Evolutionary conservation across 1,140 invertebrate species (phyloP), one percentile per base, ranked within the genome.

Genomic region (Drosophila parvula): DNA sequence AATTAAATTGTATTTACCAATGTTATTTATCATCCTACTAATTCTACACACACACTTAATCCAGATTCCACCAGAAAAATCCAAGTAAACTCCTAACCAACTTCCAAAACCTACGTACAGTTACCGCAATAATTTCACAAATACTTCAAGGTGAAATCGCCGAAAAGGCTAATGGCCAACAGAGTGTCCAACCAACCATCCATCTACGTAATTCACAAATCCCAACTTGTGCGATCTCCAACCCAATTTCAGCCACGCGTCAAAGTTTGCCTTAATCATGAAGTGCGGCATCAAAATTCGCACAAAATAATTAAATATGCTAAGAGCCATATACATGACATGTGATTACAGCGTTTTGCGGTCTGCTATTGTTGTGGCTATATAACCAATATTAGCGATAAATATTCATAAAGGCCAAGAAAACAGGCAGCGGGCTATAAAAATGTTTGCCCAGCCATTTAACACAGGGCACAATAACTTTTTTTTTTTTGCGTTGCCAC

Each of bases 331-430:
- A 62, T 60, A 48, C 18, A 64, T 14, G 50, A 60, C 76, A 83
- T 85, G 69, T 81, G 82, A 81, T 79, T 79, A 68, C 51, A 22
- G 51, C 51, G 51, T 22, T 70, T 67, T 44, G 43, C 30, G 12
- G 12, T 36, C 62, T 81, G 56, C 70, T 85, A 60, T 85, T 73
- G 64, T 58, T 63, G 60, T 53, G 40, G 38, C 64, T 27, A 65
- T 81, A 74, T 71, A 67, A 75, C 78, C 82, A 78, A 85, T 86
- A 71, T 64, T 58, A 28, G 74, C 74, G 58, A 85, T 86, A 86
- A 85, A 85, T 79, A 79, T 78, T 78, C 78, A 81, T 81, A 81
- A 51, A 82, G 76, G 59, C 69, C 69, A 70, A 71, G 70, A 78
- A 86, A 83, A 79, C 70, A 63, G 40, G 57, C 74, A 69, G 55